Evolutionary conservation across 2,113 vertebrate genomes (phyloP).

Genomic region (Urocolius indicus): DNA sequence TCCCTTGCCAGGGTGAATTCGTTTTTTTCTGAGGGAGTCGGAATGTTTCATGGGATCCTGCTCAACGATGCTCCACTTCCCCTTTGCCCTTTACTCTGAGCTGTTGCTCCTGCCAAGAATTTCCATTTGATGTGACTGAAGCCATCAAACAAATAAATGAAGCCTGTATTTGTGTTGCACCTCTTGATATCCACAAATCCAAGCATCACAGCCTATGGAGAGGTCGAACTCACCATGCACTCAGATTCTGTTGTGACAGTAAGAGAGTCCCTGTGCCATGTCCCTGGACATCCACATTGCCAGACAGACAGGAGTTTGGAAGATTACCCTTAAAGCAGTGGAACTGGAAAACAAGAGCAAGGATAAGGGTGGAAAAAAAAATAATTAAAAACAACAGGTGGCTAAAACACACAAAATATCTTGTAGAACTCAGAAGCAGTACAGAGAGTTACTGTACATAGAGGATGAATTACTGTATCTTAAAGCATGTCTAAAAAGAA

Average conservation of each 20-base stretch:
- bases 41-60: background rate
- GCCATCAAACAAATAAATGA: background rate
- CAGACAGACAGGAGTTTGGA: background rate
- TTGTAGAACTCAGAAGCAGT: background rate
- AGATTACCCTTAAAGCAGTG: background rate
- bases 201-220: rapidly evolving
- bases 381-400: conserved; percentile 20
- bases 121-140: background rate
- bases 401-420: background rate
- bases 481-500: background rate
- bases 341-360: conserved; percentile 3
- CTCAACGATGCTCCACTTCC: background rate
- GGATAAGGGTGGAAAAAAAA: background rate
- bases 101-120: background rate
- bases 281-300: background rate
- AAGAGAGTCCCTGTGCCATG: background rate
- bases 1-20: background rate
- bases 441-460: background rate
- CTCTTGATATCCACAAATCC: background rate
- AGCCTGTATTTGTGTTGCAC: background rate
- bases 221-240: background rate
- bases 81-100: background rate
- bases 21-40: background rate
- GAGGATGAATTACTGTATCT: background rate
- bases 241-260: background rate